Evolutionary conservation across 2,113 vertebrate species (phyloP), one percentile per base, ranked within the genome.

Genomic region (Siniperca knerii): DNA sequence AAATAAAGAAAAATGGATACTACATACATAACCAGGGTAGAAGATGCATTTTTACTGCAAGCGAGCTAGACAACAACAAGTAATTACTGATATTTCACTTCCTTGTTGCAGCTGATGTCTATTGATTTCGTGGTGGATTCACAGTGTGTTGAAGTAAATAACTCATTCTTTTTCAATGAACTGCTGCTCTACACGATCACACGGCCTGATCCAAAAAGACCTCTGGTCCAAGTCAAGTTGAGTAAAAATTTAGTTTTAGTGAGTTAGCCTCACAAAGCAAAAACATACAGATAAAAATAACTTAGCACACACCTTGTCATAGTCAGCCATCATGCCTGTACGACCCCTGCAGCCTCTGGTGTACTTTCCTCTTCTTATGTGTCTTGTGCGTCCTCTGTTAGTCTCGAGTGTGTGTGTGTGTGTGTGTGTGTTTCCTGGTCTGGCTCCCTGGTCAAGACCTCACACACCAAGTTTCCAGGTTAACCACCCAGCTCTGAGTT

Each of bases 111-210:
- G 50, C 78, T 89, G 76, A 79, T 79, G 42, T 89, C n/a, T n/a
- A 86, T 82, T 84, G 83, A 89, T 92, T 84, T 69, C 21, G 79
- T 71, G 58, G 37, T 77, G 85, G 79, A 82, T 81, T 89, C 67
- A 62, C 57, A 48, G 21, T 73, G 66, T 75, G 71, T 33, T 72
- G 64, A 83, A 77, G 70, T 64, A 78, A 88, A 87, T 83, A 77
- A 79, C 37, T 78, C 9, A 12, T 0, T 29, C 58, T 35, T 73
- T 76, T 69, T 46, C 46, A 73, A 48, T 73, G 40, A 85, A 80
- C 21, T 82, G 58, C 71, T 70, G 79, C 60, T 42, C 35, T 52
- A 50, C 33, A 60, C 23, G 62, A 71, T 64, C 65, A 72, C 46
- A 79, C 7, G 54, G 6, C 29, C 58, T 61, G 48, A 46, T 65